Base-by-base conservation (phyloP, 2,888 invertebrate species). In the Mythimna loreyi region DNA sequence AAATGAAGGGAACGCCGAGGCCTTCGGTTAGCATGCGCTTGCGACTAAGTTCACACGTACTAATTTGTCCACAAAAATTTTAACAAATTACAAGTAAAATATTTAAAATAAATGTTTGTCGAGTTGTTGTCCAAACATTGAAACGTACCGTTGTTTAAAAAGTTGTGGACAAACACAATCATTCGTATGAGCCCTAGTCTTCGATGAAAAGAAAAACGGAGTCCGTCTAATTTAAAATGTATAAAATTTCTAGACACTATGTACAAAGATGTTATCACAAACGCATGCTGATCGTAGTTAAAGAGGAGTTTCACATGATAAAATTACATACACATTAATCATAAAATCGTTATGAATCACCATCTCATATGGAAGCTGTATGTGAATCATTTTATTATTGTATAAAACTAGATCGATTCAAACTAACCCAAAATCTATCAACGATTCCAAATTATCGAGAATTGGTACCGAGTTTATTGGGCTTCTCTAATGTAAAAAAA, bases 401-500 rank as follows among this genome's bases (percentile, higher is more conserved):
- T 84, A 77, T 84, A 85, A 82, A 82, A 86, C 78, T 82, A 81
- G 78, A 85, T 85, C 82, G 82, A 85, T 82, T 86, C 75, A 86
- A 88, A 89, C 82, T 91, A 91, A 91, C 92, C 91, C 91, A 90
- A 91, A 86, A 87, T 75, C 62, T 86, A 84, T 89, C 78, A 87
- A 89, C 85, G 89, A 90, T 89, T 86, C 84, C 86, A 86, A 90
- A 87, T 84, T 83, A 87, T 88, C 85, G 80, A 85, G 89, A 90
- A 83, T 85, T 89, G 89, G 89, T 89, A 89, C 89, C 85, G 89
- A 89, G 91, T 93, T 92, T 91, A 92, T 92, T 90, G 92, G 92
- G 91, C 89, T 89, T 92, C 87, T 92, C 92, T 72, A 70, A 79
- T 86, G 86, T 89, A 89, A 87, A 89, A 89, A 40, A 70, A 78